phyloP scores from a whole-genome alignment of 2,113 vertebrate genomes.

The Thalassarche chlororhynchos region DNA sequence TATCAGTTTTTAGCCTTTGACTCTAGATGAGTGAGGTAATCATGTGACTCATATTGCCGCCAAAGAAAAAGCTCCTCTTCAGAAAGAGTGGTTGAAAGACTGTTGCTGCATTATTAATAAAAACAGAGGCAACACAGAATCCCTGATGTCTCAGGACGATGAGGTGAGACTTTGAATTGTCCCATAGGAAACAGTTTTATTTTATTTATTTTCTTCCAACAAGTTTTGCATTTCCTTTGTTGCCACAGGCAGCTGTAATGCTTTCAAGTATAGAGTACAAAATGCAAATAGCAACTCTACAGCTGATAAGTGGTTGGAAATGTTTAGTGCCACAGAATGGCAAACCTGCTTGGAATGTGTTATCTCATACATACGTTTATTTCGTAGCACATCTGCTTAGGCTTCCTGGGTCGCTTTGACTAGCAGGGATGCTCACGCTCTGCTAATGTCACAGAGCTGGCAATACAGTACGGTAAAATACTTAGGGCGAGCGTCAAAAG shows the following conservation, averaged over 20 bases:
- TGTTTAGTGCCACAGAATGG: background rate
- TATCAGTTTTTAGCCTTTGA: conserved; percentile 39
- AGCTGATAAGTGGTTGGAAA: background rate
- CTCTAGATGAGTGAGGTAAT: conserved; percentile 28
- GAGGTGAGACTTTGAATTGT: conserved; percentile 65
- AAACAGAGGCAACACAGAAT: conserved; percentile 23
- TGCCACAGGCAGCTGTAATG: conserved; percentile 14
- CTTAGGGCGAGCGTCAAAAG: background rate
- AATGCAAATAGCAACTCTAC: conserved; percentile 36
- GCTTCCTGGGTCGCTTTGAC: background rate
- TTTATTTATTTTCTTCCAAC: conserved; percentile 41
- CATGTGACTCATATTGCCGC: background rate
- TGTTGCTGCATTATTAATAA: conserved; percentile 44
- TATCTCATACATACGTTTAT: background rate
- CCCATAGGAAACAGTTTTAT: conserved; percentile 19
- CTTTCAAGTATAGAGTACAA: conserved; percentile 19
- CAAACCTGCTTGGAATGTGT: background rate
- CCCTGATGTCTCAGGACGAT: conserved; percentile 45
- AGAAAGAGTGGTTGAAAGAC: conserved; percentile 36
- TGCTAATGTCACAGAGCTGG: fast-evolving
- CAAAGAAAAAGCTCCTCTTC: conserved; percentile 4
- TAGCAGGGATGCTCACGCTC: background rate
- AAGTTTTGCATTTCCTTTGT: conserved; percentile 39
- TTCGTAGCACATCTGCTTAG: background rate
- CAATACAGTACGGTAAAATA: background rate